Evolutionary conservation across 1,140 invertebrate genomes (phyloP), one percentile per base, ranked within the genome.

Genomic region (Panagrolaimus sp.): DNA sequence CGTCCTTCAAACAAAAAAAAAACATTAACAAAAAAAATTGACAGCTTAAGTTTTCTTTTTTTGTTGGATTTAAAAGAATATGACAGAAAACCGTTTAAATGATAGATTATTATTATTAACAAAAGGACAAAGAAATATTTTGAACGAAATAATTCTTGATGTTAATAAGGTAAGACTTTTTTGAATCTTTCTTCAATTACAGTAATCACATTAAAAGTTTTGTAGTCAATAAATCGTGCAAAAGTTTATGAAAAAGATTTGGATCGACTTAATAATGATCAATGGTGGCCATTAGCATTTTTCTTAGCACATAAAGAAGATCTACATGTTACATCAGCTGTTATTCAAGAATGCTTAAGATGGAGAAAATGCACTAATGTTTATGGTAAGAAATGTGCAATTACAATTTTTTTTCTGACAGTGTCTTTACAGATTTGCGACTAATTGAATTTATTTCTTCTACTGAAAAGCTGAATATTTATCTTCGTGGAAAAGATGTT

Each of bases 401-500:
- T 0, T 9, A 53, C 16, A n/a, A n/a, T 53, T 9, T 20, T 20
- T 11, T 23, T 9, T 23, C 1, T 9, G 5, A 2, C 9, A 23
- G 9, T 23, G 20, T 57, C 1, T 23, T 57, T 57, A 20, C n/a
- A 57, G 51, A 57, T 20, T 11, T 57, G 4, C 51, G 51, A 11
- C 5, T 57, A 27, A 57, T 57, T 13, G 13, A 57, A 57, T 57
- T 57, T 20, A 8, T 57, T 20, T 27, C 11, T 11, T 20, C 14
- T 9, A 5, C 11, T 20, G n/a, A 27, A n/a, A n/a, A 25, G 51
- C 20, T 16, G 13, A 57, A 13, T 1, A 57, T 57, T 20, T 57
- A 57, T 13, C 51, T 57, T 57, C 51, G 51, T 11, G 51, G 51
- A 11, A 57, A 57, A 27, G 51, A 57, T 57, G 51, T 57, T 8